Evolutionary conservation across 2,888 invertebrate species (phyloP), one percentile per base, ranked within the genome.

Genomic region (Pemphredon lugubris): DNA sequence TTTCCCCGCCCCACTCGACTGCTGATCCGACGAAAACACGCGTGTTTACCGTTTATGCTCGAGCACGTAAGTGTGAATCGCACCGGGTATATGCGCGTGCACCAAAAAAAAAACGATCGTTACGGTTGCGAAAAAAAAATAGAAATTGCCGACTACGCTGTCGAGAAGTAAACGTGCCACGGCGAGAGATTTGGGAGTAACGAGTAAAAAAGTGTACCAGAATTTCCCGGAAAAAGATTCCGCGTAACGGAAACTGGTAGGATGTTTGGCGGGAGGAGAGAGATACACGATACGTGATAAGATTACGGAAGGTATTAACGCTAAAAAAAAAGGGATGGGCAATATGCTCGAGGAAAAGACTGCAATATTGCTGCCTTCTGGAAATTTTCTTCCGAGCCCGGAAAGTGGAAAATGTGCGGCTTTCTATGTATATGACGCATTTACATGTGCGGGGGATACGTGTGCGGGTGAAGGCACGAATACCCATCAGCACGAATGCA

Each of bases 401-500:
- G 53, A 39, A 58, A 55, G 20, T n/a, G 37, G 20, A 47, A 51
- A 51, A 57, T 45, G 44, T 34, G 55, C 9, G 30, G 23, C n/a
- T n/a, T n/a, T n/a, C 53, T 45, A 9, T 61, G 32, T 48, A 53
- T 60, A 60, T 39, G 13, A 23, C 18, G 42, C 55, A 40, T 45
- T 54, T 65, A 58, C 44, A 40, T 44, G 9, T 53, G 40, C 11
- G 11, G 7, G 6, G n/a, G 34, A 14, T 57, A 50, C 51, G 40
- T 32, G 37, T 40, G 34, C 42, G 44, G 32, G 39, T 21, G 14
- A 51, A 6, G 26, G 60, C 44, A 58, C 63, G 72, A 66, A 66
- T 39, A 54, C 47, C 69, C 75, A 69, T 75, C 64, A 64, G 71
- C 77, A 66, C 68, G 57, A 55, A 60, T 72, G 73, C 77, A 74